Evolutionary conservation across 2,113 vertebrate genomes (phyloP), one percentile per base, ranked within the genome.

Genomic region (Triplophysa siluroides): DNA sequence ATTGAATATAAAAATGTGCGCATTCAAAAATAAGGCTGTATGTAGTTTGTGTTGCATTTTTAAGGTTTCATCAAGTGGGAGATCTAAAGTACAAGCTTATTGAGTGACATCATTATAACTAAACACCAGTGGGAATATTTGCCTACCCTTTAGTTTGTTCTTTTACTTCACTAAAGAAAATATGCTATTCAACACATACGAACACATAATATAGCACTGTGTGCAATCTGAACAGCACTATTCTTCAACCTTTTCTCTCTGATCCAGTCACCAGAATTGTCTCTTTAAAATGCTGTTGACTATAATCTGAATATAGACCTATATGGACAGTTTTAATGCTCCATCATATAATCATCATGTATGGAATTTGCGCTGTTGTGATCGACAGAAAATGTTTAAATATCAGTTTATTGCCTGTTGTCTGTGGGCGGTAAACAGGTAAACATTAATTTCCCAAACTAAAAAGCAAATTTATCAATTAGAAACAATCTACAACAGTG

Each of bases 311-410:
- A 52, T 52, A 18, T 16, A 14, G 29, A 29, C 3, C 4, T 29
- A 29, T 29, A 29, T 16, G 10, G 10, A 43, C 1, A 43, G 41
- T 43, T 43, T 43, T 43, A 43, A 43, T 23, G 13, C 43, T 68
- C 41, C 66, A 50, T 52, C 68, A 71, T 71, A 54, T 54, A n/a
- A 69, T 69, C 65, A 47, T 50, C 67, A 70, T 70, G 52, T 70
- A 21, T 47, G 24, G 23, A 2, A 3, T 68, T 14, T 45, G 12
- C 4, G 23, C 68, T 71, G 16, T 47, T 71, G 47, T 29, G 29
- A 71, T 71, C 47, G 33, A 54, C 29, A 71, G 68, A 6, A 54
- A 71, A 71, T 33, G 16, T 52, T 11, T 43, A 74, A 43, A 58
- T 18, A 41, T 61, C 13, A 18, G 70, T 23, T 58, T 58, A 58